Evolutionary conservation across 2,888 invertebrate species (phyloP).

Genomic region (Standfussiana lucernea): DNA sequence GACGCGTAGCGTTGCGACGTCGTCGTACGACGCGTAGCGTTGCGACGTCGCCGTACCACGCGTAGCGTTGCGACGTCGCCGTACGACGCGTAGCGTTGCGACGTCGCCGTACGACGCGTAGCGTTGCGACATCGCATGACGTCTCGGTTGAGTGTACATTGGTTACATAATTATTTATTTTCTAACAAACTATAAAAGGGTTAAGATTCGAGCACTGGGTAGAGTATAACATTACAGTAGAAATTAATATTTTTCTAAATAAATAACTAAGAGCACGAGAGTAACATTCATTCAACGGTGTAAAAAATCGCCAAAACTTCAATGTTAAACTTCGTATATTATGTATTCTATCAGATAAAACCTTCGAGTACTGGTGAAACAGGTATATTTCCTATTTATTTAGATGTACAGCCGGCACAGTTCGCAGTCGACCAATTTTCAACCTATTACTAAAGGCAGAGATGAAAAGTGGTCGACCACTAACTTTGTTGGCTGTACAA

Average conservation of each 20-base stretch:
- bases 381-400: constrained; percentile 2
- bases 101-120: too few relatives aligned
- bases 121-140: too few relatives aligned
- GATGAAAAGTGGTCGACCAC: background rate
- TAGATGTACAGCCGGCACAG: background rate
- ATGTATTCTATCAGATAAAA: constrained; percentile 1
- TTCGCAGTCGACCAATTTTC: background rate
- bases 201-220: constrained; percentile 20
- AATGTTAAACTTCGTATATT: background rate
- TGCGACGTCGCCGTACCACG: too few relatives aligned
- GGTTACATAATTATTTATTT: background rate
- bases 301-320: background rate
- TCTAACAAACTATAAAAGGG: background rate
- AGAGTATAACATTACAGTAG: background rate
- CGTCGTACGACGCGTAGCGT: too few relatives aligned
- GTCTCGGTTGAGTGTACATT: background rate
- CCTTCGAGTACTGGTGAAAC: constrained; percentile 21
- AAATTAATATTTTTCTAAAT: constrained; percentile 6
- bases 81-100: too few relatives aligned
- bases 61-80: too few relatives aligned
- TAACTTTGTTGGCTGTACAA: background rate
- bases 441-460: background rate
- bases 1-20: too few relatives aligned
- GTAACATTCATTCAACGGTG: constrained; percentile 13
- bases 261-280: background rate